These are phyloP conservation scores for Porites cylindrica DNA, from an alignment of 92 coral and sea anemone species.

Conservation along the genomic window DNA sequence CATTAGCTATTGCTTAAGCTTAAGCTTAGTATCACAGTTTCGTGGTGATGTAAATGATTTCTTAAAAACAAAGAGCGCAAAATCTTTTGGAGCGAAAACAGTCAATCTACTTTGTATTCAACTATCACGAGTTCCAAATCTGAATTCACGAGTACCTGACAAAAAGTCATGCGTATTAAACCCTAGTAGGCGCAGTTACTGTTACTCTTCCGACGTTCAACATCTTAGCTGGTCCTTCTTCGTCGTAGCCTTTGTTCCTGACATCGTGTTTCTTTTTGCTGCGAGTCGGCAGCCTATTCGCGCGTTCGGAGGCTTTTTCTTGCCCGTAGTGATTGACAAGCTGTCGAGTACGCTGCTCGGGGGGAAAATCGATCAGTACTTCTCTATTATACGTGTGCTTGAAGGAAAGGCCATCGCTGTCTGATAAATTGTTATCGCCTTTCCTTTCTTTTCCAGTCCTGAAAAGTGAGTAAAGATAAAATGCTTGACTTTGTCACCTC, in stretches of 20 bases:
- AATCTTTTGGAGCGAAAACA: background rate
- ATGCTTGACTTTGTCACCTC: too few relatives aligned
- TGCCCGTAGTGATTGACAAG: conserved; percentile 77
- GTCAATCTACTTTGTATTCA: background rate
- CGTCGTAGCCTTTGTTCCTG: conserved; percentile 30
- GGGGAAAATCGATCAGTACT: conserved; percentile 83
- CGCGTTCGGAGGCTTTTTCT: conserved; percentile 15
- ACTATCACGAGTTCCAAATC: background rate
- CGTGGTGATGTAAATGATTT: background rate
- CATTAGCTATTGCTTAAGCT: background rate
- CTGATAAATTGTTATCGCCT: conserved; percentile 82
- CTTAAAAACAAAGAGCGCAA: background rate
- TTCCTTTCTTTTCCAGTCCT: conserved; percentile 80
- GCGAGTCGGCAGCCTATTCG: conserved; percentile 32
- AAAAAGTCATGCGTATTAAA: conserved; percentile 26
- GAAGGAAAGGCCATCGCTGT: conserved; percentile 67
- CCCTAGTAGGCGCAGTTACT: conserved; percentile 77
- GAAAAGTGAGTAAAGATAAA: background rate
- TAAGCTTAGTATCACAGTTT: background rate
- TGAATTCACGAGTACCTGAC: background rate
- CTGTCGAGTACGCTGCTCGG: conserved; percentile 90
- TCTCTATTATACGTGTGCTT: conserved; percentile 71
- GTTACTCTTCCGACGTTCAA: conserved; percentile 74
- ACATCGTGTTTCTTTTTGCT: conserved; percentile 45
- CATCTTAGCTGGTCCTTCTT: conserved; percentile 33